These are phyloP conservation scores for Triplophysa tibetana DNA, from an alignment of 2,113 vertebrate genomes.

Conservation along the genomic window DNA sequence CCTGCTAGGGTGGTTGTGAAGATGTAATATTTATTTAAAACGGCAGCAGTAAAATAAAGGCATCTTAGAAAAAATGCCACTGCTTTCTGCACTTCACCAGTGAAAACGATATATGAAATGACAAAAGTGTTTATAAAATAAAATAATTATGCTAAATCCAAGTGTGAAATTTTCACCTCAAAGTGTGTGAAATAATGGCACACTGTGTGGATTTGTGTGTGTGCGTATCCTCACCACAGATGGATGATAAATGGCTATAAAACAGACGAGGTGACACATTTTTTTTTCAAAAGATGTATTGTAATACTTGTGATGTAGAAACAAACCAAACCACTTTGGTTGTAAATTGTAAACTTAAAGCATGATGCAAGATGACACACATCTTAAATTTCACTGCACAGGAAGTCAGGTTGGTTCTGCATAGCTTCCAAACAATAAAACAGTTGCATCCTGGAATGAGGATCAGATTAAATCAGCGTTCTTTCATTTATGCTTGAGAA, in stretches of 20 bases:
- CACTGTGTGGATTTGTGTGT: neutral
- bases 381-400: conserved; percentile 42
- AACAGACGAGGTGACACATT: conserved; percentile 42
- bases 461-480: conserved; percentile 46
- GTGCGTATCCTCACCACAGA: conserved; percentile 37
- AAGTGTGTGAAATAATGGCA: conserved; percentile 1
- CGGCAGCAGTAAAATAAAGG: neutral
- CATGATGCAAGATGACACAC: conserved; percentile 39
- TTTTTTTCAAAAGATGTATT: conserved; percentile 39
- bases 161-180: neutral
- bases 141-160: conserved; percentile 13
- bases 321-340: conserved; percentile 36
- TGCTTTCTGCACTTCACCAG: neutral
- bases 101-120: neutral
- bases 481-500: conserved; percentile 36
- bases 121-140: neutral
- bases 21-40: conserved; percentile 3
- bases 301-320: conserved; percentile 44
- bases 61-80: conserved; percentile 1
- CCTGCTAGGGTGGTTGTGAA: neutral
- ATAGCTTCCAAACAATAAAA: conserved; percentile 45
- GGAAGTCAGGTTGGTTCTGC: conserved; percentile 47
- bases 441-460: conserved; percentile 35
- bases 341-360: conserved; percentile 32
- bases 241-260: conserved; percentile 16